Evolutionary conservation across 2,797 vertebrate species (phyloP).

Genomic region (Cuniculus paca): DNA sequence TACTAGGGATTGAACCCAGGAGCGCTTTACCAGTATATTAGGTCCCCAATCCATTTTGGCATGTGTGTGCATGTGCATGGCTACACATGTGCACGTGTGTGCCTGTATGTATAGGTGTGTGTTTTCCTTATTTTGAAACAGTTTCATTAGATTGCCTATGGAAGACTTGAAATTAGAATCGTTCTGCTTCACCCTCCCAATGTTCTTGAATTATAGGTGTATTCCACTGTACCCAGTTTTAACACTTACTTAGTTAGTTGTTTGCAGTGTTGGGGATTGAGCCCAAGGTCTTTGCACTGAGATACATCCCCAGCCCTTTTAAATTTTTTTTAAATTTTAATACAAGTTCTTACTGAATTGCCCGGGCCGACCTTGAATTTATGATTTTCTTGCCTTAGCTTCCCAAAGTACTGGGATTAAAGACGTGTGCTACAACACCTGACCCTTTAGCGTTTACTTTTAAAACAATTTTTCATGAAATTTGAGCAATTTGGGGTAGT

Average conservation of each 20-base stretch:
- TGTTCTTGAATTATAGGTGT: background rate
- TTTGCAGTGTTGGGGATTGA: background rate
- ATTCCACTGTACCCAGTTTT: background rate
- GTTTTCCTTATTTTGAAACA: background rate
- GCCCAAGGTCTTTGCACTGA: background rate
- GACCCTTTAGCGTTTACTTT: background rate
- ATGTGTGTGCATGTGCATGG: background rate
- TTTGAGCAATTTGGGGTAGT: background rate
- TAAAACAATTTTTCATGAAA: constrained; percentile 40
- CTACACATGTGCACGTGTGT: background rate
- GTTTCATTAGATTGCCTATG: background rate
- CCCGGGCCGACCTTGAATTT: background rate
- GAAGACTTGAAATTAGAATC: background rate
- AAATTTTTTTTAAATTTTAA: background rate
- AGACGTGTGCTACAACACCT: background rate
- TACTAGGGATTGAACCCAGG: background rate
- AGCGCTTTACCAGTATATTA: background rate
- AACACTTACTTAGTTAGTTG: background rate
- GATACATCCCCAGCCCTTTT: background rate
- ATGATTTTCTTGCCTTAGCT: background rate
- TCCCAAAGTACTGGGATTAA: background rate
- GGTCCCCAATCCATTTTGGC: background rate
- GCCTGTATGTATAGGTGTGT: background rate
- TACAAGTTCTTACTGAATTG: background rate
- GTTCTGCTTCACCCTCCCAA: background rate